A percentile compares a stretch with the other conserved stretches of the same genome.
phyloP scores from a whole-genome alignment of 1,140 invertebrate genomes.

The Sarcophaga bullata region DNA sequence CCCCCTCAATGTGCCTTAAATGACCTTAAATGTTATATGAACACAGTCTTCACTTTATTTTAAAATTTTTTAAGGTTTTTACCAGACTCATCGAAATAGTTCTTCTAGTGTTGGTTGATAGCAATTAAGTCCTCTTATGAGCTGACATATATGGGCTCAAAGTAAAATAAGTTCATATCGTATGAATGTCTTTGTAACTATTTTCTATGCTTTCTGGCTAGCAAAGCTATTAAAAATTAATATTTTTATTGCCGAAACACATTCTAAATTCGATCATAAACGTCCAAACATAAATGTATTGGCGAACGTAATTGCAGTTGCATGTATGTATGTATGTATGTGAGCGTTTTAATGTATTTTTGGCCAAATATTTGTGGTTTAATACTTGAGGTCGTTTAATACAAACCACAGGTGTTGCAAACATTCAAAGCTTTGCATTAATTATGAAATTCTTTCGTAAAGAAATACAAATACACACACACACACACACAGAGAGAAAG shows the following conservation, averaged over 20 bases:
- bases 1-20: too few species aligned
- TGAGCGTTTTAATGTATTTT: background rate
- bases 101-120: too few species aligned
- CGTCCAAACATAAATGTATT: too few species aligned
- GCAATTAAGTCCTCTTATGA: background rate
- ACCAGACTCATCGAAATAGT: too few species aligned
- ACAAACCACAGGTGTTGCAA: conserved; percentile 66
- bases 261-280: background rate
- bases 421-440: conserved; percentile 66
- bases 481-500: too few species aligned
- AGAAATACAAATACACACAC: background rate
- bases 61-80: too few species aligned
- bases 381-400: conserved; percentile 63
- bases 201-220: background rate
- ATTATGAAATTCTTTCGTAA: conserved; percentile 58
- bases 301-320: too few species aligned
- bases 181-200: too few species aligned
- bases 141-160: background rate
- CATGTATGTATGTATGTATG: background rate
- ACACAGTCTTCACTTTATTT: too few species aligned
- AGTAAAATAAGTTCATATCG: background rate
- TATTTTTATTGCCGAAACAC: background rate
- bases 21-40: too few species aligned
- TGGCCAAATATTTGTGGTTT: conserved; percentile 46
- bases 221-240: conserved; percentile 8